phyloP scores from a whole-genome alignment of 2,113 vertebrate species.

The Chaetodon trifascialis region DNA sequence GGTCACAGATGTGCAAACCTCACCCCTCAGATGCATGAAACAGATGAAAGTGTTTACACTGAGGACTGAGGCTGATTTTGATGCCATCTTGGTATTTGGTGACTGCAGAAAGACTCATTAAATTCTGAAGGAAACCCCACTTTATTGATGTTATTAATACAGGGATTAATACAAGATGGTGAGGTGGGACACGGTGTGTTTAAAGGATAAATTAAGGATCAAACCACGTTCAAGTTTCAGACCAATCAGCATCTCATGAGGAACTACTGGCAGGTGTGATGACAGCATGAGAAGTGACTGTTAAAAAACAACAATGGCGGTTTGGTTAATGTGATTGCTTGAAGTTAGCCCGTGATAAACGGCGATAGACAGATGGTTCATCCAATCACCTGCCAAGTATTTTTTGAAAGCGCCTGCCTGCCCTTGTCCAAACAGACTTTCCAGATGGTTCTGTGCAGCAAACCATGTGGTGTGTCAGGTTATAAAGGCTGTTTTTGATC shows the following conservation, averaged over 20 bases:
- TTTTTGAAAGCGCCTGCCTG: too few relatives aligned
- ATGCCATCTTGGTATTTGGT: constrained; percentile 1
- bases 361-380: too few relatives aligned
- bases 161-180: neutral
- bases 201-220: neutral
- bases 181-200: neutral
- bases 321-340: too few relatives aligned
- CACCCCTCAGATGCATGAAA: constrained; percentile 14
- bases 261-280: too few relatives aligned
- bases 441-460: too few relatives aligned
- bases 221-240: neutral
- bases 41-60: constrained; percentile 57
- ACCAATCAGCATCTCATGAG: too few relatives aligned
- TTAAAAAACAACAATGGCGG: too few relatives aligned
- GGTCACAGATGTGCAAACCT: constrained; percentile 70
- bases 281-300: too few relatives aligned
- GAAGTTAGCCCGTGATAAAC: too few relatives aligned
- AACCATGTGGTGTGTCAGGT: too few relatives aligned
- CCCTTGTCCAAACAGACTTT: too few relatives aligned
- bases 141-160: constrained; percentile 4
- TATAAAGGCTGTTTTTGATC: neutral
- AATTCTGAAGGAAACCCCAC: neutral
- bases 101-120: constrained; percentile 3
- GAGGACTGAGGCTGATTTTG: constrained; percentile 14
- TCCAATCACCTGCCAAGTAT: too few relatives aligned